A percentile compares a stretch with the other conserved stretches of the same genome.
Conservation (phyloP, 2,113 vertebrate species). For the Pyrgilauda ruficollis region DNA sequence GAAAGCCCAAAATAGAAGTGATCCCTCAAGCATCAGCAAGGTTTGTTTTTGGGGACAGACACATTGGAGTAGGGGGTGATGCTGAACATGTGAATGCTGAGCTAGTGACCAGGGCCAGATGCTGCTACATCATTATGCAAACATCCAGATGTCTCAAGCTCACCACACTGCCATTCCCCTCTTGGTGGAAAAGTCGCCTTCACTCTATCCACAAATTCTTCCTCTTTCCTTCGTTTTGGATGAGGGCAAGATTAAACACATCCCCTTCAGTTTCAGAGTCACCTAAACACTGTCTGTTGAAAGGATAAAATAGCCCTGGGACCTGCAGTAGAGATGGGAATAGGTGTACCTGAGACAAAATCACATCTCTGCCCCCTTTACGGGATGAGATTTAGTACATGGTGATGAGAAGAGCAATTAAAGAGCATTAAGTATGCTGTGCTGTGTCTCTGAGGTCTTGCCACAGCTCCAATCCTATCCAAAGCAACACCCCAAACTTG, state of each 20-base stretch:
- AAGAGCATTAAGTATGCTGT: background rate
- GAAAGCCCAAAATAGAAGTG: background rate
- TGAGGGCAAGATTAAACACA: background rate
- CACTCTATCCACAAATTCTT: background rate
- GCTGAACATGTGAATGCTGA: background rate
- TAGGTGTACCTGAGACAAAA: background rate
- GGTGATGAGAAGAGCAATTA: background rate
- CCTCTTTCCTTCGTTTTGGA: background rate
- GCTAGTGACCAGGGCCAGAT: background rate
- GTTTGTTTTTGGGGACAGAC: background rate
- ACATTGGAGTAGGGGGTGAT: background rate
- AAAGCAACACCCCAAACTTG: background rate
- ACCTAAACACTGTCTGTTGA: background rate
- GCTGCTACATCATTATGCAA: constrained; percentile 14
- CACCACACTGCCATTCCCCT: background rate
- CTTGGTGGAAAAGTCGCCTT: background rate
- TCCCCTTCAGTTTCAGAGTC: background rate
- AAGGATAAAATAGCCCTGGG: background rate
- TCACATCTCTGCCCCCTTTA: background rate
- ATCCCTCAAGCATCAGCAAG: background rate
- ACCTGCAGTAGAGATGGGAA: background rate
- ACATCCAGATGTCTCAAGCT: constrained; percentile 51
- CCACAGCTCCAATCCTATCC: background rate
- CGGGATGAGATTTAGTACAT: background rate
- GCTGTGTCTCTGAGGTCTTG: background rate